Percentiles rank a stretch among this genome's conserved stretches.
phyloP scores from a whole-genome alignment of 1,140 invertebrate species.

The Bactericera cockerelli region DNA sequence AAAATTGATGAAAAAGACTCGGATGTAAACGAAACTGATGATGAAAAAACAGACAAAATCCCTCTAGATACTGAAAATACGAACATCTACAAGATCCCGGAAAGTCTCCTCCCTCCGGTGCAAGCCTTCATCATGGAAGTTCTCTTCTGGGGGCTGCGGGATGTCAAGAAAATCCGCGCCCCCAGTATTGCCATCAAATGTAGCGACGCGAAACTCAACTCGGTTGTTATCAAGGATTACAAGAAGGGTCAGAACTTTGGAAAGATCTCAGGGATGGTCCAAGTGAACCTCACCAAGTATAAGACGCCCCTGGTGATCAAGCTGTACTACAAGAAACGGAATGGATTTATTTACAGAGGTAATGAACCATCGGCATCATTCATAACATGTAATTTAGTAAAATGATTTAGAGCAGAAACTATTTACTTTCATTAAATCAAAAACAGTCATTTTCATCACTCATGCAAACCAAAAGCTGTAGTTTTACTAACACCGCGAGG shows the following conservation, averaged over 20 bases:
- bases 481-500: too few relatives aligned
- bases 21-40: too few relatives aligned
- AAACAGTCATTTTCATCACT: too few relatives aligned
- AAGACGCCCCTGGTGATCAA: background rate
- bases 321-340: background rate
- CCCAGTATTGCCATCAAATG: conserved; percentile 3
- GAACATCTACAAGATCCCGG: background rate
- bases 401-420: too few relatives aligned
- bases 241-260: background rate
- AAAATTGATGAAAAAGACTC: too few relatives aligned
- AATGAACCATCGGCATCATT: too few relatives aligned
- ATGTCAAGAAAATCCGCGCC: background rate
- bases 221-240: background rate
- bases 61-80: too few relatives aligned
- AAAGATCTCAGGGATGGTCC: background rate
- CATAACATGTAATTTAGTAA: too few relatives aligned
- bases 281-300: background rate
- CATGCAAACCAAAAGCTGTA: too few relatives aligned
- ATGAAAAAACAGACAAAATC: too few relatives aligned
- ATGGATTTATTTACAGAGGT: background rate
- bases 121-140: background rate
- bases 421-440: too few relatives aligned
- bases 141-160: background rate
- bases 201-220: background rate
- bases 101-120: background rate